These are phyloP conservation scores for Meloidogyne exigua DNA, from an alignment of 1,140 invertebrate species.

Conservation along the genomic window DNA sequence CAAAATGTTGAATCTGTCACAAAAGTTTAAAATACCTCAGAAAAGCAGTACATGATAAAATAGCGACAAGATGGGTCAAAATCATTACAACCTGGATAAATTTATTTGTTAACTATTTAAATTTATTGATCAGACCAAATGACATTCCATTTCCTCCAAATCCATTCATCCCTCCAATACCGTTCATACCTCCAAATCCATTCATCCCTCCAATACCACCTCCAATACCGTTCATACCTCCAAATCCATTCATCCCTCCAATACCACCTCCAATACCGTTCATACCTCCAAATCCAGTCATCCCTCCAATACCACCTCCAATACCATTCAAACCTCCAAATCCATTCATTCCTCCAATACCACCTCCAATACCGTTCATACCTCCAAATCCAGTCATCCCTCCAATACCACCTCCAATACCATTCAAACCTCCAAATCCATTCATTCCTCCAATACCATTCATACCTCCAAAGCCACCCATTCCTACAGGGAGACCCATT, in stretches of 20 bases:
- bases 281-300: neutral
- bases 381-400: neutral
- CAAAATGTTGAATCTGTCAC: neutral
- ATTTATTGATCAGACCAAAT: neutral
- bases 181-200: neutral
- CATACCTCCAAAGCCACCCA: neutral
- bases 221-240: neutral
- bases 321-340: neutral
- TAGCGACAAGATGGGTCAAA: slow-evolving; percentile 3
- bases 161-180: neutral
- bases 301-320: neutral
- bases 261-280: too few species aligned
- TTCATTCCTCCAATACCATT: neutral
- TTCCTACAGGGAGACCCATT: neutral
- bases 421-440: neutral
- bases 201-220: neutral
- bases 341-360: too few species aligned
- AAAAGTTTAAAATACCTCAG: neutral
- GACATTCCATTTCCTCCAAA: neutral
- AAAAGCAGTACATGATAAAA: neutral
- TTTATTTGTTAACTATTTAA: neutral
- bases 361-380: neutral
- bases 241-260: neutral
- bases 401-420: too few species aligned
- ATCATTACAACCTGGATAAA: neutral